phyloP scores from a whole-genome alignment of 1,140 invertebrate genomes.

The Penaeus indicus region DNA sequence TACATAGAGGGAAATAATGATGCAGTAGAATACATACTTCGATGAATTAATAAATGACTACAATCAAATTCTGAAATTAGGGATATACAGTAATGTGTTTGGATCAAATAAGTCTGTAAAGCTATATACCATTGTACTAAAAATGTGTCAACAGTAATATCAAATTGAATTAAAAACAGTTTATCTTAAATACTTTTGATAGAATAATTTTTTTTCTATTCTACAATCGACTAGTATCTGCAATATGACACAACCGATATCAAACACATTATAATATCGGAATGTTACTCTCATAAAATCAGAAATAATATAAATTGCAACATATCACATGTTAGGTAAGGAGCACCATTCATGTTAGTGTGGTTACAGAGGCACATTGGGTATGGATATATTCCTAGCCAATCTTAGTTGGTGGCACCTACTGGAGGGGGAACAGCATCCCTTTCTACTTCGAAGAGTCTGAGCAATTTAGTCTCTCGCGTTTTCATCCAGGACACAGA shows the following conservation, averaged over 20 bases:
- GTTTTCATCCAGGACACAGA: too few relatives aligned
- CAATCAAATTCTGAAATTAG: not conserved
- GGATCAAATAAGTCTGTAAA: conserved; percentile 59
- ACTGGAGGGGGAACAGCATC: conserved; percentile 7
- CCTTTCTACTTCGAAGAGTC: not conserved
- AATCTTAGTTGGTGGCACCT: conserved; percentile 23
- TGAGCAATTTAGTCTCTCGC: too few relatives aligned
- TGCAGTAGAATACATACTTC: not conserved
- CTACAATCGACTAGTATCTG: conserved; percentile 62
- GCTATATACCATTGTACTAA: conserved; percentile 63
- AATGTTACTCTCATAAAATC: conserved; percentile 43
- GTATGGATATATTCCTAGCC: conserved; percentile 31
- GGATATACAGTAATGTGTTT: not conserved
- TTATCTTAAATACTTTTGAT: conserved; percentile 52
- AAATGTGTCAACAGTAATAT: conserved; percentile 53
- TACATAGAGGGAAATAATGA: too few relatives aligned
- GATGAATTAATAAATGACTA: not conserved
- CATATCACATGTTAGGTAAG: conserved; percentile 64
- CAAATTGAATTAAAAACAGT: conserved; percentile 51
- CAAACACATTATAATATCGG: conserved; percentile 56
- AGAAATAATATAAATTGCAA: conserved; percentile 61
- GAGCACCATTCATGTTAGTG: conserved; percentile 64
- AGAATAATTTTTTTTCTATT: conserved; percentile 53
- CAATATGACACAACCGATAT: conserved; percentile 63
- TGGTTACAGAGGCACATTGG: conserved; percentile 60